Evolutionary conservation across 2,797 vertebrate genomes (phyloP).

Genomic region (Lophotriccus pileatus): DNA sequence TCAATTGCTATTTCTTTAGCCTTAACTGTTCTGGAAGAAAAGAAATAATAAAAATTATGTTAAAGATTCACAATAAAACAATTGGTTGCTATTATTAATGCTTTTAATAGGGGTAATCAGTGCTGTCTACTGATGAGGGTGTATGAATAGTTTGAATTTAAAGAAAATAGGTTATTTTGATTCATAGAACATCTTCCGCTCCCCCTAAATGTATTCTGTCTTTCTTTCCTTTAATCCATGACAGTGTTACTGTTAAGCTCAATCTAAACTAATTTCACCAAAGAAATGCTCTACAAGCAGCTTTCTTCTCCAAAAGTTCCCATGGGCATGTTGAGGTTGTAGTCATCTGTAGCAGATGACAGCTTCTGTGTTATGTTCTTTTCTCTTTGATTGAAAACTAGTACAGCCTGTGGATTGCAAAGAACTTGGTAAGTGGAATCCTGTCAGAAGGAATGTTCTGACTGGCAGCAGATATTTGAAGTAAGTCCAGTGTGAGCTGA

Average conservation of each 20-base stretch:
- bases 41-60: background rate
- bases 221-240: background rate
- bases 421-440: background rate
- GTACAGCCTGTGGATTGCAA: background rate
- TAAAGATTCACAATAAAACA: background rate
- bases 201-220: background rate
- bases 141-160: background rate
- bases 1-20: background rate
- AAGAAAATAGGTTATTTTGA: background rate
- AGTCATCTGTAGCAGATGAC: background rate
- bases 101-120: background rate
- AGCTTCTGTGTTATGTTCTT: background rate
- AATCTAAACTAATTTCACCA: background rate
- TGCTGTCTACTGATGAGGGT: background rate
- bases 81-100: background rate
- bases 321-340: background rate
- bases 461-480: constrained; percentile 23
- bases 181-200: background rate
- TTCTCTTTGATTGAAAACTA: constrained; percentile 27
- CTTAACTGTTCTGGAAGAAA: background rate
- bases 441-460: constrained; percentile 55
- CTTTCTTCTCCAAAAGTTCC: background rate
- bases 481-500: background rate
- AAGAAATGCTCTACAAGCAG: background rate
- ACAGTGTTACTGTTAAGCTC: background rate